Percentiles rank a stretch among this genome's conserved stretches.
Conservation (phyloP, 2,113 vertebrate species). For the Chinchilla lanigera region DNA sequence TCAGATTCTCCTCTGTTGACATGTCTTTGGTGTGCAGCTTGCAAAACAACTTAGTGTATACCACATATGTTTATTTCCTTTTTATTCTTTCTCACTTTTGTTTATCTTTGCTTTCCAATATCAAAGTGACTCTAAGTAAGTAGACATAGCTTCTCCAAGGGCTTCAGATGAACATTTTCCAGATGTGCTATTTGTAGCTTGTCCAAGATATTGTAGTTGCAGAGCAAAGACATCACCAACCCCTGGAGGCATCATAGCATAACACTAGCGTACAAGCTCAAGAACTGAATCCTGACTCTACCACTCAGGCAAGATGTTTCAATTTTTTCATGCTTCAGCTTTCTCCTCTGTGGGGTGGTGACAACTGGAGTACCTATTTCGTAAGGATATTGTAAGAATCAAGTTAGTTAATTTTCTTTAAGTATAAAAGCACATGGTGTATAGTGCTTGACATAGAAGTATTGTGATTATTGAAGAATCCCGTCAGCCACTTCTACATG, state of each 20-base stretch:
- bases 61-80: neutral
- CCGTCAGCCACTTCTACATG: neutral
- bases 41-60: neutral
- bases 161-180: constrained; percentile 43
- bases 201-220: constrained; percentile 32
- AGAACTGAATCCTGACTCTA: neutral
- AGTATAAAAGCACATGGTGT: neutral
- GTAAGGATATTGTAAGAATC: neutral
- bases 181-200: constrained; percentile 55
- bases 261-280: neutral
- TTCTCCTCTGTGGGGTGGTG: neutral
- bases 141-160: constrained; percentile 52
- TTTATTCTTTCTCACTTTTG: neutral
- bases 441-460: neutral
- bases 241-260: neutral
- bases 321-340: neutral
- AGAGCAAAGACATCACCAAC: constrained; percentile 27
- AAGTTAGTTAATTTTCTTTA: neutral
- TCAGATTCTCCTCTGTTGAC: neutral
- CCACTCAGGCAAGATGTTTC: neutral
- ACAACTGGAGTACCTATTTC: neutral
- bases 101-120: constrained; percentile 65
- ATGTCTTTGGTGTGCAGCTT: neutral
- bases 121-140: constrained; percentile 60
- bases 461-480: neutral